phyloP scores from a whole-genome alignment of 1,140 invertebrate genomes.

The Metopolophium dirhodum region DNA sequence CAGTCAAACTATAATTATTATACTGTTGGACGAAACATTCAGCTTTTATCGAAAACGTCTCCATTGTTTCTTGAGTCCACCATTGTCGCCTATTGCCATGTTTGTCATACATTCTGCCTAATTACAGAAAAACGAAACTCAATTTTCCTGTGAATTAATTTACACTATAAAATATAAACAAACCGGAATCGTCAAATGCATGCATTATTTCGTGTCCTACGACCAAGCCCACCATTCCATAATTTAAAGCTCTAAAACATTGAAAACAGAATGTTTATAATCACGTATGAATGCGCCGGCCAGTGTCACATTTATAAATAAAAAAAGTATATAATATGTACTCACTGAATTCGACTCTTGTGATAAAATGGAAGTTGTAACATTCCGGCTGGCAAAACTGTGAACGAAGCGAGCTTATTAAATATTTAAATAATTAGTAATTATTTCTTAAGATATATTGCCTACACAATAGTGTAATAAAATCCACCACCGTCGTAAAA shows the following conservation, averaged over 20 bases:
- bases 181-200: conserved; percentile 78
- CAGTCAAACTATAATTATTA: conserved; percentile 70
- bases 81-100: conserved; percentile 79
- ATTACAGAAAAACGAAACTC: neutral
- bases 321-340: conserved; percentile 57
- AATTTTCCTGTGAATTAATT: neutral
- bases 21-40: conserved; percentile 92
- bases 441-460: neutral
- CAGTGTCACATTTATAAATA: neutral
- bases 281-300: neutral
- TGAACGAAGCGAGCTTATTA: conserved; percentile 61
- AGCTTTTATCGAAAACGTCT: conserved; percentile 75
- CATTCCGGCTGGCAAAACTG: conserved; percentile 77
- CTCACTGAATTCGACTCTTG: conserved; percentile 70
- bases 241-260: conserved; percentile 70
- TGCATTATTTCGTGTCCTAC: conserved; percentile 81
- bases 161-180: conserved; percentile 31
- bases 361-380: conserved; percentile 77
- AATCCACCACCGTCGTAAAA: neutral
- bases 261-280: neutral
- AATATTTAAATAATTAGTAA: neutral
- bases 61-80: conserved; percentile 82
- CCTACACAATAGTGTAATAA: neutral
- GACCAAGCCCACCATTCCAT: conserved; percentile 77
- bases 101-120: conserved; percentile 66